Evolutionary conservation across 2,888 invertebrate genomes (phyloP), one percentile per base, ranked within the genome.

Genomic region (Taphrorychus bicolor): DNA sequence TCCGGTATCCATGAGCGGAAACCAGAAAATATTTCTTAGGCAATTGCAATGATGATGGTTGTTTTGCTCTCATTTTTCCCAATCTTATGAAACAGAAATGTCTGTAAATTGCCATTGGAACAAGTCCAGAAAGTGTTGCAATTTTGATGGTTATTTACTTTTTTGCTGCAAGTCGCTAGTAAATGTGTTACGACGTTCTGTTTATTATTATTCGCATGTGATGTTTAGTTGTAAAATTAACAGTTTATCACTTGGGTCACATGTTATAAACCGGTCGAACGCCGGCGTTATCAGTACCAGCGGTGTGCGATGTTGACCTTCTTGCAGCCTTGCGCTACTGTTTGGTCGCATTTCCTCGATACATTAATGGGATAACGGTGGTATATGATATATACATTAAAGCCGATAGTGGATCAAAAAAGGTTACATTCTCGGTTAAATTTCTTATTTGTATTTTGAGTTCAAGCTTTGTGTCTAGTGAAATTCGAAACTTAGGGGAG

Each of bases 11-110:
- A 5, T 11, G 32, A 32, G 32, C 53, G 22, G 22, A 7, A 32
- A 56, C n/a, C 19, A 17, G 22, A 18, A 40, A 56, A 56, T 56
- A 56, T 56, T 32, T 32, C 40, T 21, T 24, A 24, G 32, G 56
- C 32, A 56, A 40, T 56, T 18, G 16, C 2, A 32, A 32, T 32
- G 32, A 32, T 32, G 32, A 32, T 32, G 32, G 32, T 32, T 32
- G 7, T 32, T 32, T 5, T 32, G 11, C 32, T 32, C 32, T 32
- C 32, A 7, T 32, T 32, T 32, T 32, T 7, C 1, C 3, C 32
- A 3, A 11, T 32, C 1, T 32, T 32, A 32, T 32, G 32, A 32
- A 32, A 32, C 32, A 11, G 3, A 32, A 1, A 32, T 32, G 7
- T 32, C 32, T 32, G 11, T 7, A 23, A 23, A 23, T n/a, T n/a